Evolutionary conservation across 1,140 invertebrate species (phyloP), one percentile per base, ranked within the genome.

Genomic region (Apis mellifera): DNA sequence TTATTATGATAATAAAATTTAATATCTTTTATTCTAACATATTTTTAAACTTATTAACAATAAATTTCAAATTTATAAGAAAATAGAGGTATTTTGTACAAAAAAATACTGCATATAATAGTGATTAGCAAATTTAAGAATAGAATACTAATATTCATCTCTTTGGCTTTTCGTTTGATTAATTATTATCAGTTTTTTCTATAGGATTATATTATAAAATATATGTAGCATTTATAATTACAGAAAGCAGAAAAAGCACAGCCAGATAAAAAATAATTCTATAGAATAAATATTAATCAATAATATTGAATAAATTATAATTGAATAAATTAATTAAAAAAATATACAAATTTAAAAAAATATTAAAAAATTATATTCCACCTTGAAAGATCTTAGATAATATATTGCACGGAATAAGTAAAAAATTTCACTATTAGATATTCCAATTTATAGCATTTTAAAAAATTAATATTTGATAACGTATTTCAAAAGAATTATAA

Each of bases 121-220:
- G 15, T 55, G 23, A 13, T 26, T 42, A 42, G 5, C 5, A 42
- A 52, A 48, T 81, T 74, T 50, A 68, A 75, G 75, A 60, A 57
- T 59, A 65, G 32, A 74, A 57, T n/a, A 62, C 57, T 54, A 64
- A 17, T 59, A 52, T 74, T 74, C 3, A 50, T 74, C 78, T 74
- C 78, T 81, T 81, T 81, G 79, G 64, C 19, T 52, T 81, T 42
- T 59, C 1, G 19, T 75, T 21, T 7, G 9, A 62, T 52, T 57
- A 84, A 21, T 70, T 64, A 19, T 60, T 65, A 57, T 76, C 11
- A 70, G n/a, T 59, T 64, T 84, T 19, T 78, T 64, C 13, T 19
- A 2, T 32, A 59, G 17, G 15, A 17, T 50, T 64, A 54, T 15
- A 66, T 19, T 11, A 65, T 48, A 13, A 65, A 32, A 57, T 62